Evolutionary conservation across 2,113 vertebrate genomes (phyloP).

Genomic region (Lepisosteus osseus): DNA sequence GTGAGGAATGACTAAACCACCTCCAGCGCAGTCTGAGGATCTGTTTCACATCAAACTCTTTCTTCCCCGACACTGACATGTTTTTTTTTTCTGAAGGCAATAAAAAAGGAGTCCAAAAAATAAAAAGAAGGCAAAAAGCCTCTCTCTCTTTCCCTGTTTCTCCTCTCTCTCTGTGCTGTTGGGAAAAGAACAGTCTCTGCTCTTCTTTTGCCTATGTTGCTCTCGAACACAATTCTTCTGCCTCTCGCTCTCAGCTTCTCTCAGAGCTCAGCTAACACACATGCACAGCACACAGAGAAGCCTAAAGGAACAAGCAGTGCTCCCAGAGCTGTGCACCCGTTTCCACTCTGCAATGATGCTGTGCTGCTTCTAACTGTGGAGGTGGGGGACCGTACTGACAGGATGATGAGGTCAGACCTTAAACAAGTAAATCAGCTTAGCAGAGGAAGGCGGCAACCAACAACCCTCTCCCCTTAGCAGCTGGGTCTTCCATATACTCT

Average conservation of each 20-base stretch:
- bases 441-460: conserved; percentile 65
- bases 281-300: conserved; percentile 58
- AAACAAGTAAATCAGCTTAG: conserved; percentile 84
- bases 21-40: conserved; percentile 93
- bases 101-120: conserved; percentile 50
- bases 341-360: conserved; percentile 52
- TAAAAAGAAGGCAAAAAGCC: conserved; percentile 53
- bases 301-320: conserved; percentile 45
- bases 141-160: conserved; percentile 35
- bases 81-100: conserved; percentile 52
- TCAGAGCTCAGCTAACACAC: conserved; percentile 68
- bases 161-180: conserved; percentile 42
- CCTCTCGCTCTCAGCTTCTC: conserved; percentile 58
- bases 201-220: conserved; percentile 59
- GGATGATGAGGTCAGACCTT: conserved; percentile 89
- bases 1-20: conserved; percentile 93
- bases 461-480: conserved; percentile 52
- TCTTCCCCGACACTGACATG: conserved; percentile 93
- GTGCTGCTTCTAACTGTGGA: conserved; percentile 64
- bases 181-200: conserved; percentile 44
- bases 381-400: conserved; percentile 73
- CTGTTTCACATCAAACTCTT: conserved; percentile 97
- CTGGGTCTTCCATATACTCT: conserved; percentile 25
- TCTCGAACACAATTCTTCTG: conserved; percentile 37
- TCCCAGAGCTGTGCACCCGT: conserved; percentile 26